These are phyloP conservation scores for Didymodactylos carnosus DNA, from an alignment of 2,888 invertebrate genomes.

Conservation along the genomic window DNA sequence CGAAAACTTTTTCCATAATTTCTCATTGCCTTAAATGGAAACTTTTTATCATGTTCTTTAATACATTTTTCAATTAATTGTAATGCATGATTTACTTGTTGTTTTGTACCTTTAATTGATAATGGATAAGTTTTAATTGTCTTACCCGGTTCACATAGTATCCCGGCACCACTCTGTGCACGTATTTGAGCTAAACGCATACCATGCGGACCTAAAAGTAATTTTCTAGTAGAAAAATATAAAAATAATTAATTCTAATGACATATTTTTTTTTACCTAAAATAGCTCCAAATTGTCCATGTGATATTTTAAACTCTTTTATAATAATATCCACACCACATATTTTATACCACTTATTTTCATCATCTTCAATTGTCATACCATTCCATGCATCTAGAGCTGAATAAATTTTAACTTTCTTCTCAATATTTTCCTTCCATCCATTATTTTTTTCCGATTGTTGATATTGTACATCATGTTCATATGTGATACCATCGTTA, in stretches of 20 bases:
- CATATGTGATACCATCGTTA: background rate
- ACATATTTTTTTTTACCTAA: too few relatives aligned
- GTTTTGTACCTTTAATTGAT: background rate
- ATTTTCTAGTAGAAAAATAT: too few relatives aligned
- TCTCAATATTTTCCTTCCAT: background rate
- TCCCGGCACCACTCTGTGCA: background rate
- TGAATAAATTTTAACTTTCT: background rate
- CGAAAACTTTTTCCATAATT: too few relatives aligned
- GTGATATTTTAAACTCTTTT: background rate
- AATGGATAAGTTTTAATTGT: background rate
- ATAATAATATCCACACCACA: background rate
- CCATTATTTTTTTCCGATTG: background rate
- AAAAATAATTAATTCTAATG: too few relatives aligned
- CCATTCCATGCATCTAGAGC: background rate
- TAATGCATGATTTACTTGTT: background rate
- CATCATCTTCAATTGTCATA: background rate
- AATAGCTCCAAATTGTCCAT: background rate
- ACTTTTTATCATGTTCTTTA: background rate
- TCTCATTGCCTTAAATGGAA: conserved; percentile 1
- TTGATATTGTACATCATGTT: background rate
- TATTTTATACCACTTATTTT: background rate
- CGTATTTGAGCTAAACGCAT: background rate
- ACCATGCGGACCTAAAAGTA: background rate
- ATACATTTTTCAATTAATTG: background rate
- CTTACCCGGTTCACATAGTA: background rate